These are phyloP conservation scores for Stegodyphus dumicola DNA, from an alignment of 1,140 invertebrate genomes.

Conservation along the genomic window DNA sequence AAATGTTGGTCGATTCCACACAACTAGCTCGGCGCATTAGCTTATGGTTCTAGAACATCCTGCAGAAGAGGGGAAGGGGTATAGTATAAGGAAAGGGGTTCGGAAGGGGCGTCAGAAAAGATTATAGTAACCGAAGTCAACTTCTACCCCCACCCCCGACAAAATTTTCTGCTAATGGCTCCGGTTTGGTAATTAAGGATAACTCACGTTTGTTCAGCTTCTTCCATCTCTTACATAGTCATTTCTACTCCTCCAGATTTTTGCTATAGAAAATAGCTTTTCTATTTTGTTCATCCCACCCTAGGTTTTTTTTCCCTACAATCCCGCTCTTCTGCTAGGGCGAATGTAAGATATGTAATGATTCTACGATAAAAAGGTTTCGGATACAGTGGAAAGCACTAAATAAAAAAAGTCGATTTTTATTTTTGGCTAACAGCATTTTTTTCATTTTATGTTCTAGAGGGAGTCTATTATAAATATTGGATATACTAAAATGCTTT, in stretches of 20 bases:
- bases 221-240: conserved; percentile 22
- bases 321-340: background rate
- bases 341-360: conserved; percentile 21
- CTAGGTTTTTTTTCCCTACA: background rate
- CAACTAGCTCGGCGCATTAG: conserved; percentile 3
- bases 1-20: conserved; percentile 24
- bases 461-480: conserved; percentile 11
- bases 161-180: conserved; percentile 17
- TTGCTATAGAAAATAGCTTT: conserved; percentile 43
- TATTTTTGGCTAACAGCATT: background rate
- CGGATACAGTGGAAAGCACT: background rate
- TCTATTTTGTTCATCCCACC: conserved; percentile 10
- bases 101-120: background rate
- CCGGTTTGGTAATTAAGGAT: conserved; percentile 11
- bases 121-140: background rate
- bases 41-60: conserved; percentile 1
- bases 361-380: conserved; percentile 38
- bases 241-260: conserved; percentile 32
- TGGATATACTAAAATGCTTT: conserved; percentile 3
- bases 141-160: background rate
- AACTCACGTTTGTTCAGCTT: conserved; percentile 1
- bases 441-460: background rate
- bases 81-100: background rate
- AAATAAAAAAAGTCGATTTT: conserved; percentile 10
- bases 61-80: too few species aligned